A percentile compares a stretch with the other conserved stretches of the same genome.
Conservation (phyloP, 2,113 vertebrate genomes). For the Setophaga petechia region DNA sequence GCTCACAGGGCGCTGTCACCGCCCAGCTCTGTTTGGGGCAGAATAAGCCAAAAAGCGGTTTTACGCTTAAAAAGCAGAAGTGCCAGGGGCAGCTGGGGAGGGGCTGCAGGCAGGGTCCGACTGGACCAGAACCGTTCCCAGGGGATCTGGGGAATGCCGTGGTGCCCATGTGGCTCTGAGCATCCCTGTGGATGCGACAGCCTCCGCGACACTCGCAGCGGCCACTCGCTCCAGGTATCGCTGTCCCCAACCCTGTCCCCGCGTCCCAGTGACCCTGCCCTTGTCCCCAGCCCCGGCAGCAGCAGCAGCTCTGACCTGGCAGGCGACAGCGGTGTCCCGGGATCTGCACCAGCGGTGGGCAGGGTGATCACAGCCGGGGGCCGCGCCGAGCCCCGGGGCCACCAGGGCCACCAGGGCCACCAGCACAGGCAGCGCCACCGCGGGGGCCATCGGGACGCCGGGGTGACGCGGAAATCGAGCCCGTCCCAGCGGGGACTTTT, state of each 20-base stretch:
- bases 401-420: not conserved
- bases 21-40: rapidly evolving
- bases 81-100: rapidly evolving
- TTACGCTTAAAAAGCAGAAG: not conserved
- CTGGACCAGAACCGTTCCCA: rapidly evolving
- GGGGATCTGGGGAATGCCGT: rapidly evolving
- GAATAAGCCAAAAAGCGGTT: not conserved
- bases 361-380: conserved; percentile 56
- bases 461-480: not conserved
- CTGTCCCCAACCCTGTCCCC: not conserved
- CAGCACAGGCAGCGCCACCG: not conserved
- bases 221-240: rapidly evolving
- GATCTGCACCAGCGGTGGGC: conserved; percentile 79
- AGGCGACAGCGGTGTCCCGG: conserved; percentile 62
- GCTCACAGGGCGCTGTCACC: rapidly evolving
- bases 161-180: not conserved
- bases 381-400: not conserved
- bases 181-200: rapidly evolving
- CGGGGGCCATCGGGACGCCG: not conserved
- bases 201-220: not conserved
- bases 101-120: rapidly evolving
- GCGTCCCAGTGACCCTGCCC: not conserved
- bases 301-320: conserved; percentile 74
- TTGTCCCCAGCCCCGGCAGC: not conserved
- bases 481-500: not conserved